These are phyloP conservation scores for Villa cingulata DNA, from an alignment of 2,888 invertebrate genomes.

Conservation along the genomic window DNA sequence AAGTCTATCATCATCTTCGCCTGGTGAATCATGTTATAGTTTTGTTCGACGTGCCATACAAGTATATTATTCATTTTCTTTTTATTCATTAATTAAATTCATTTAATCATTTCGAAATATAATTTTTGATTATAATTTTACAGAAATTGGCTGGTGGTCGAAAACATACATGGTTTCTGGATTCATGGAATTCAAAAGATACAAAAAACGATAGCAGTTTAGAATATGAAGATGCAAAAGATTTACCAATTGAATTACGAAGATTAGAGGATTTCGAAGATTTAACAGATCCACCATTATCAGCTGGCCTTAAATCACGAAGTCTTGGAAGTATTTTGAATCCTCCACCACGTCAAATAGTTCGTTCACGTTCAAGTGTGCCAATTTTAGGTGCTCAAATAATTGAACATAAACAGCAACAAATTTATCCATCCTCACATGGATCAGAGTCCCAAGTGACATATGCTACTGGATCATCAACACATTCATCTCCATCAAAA, in stretches of 20 bases:
- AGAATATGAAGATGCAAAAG: conserved; percentile 51
- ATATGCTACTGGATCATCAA: conserved; percentile 11
- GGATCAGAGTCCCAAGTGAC: conserved; percentile 4
- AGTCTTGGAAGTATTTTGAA: conserved; percentile 73
- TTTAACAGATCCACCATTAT: conserved; percentile 43
- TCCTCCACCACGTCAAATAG: conserved; percentile 54
- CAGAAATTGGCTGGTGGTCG: conserved; percentile 66
- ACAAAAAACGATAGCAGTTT: conserved; percentile 44
- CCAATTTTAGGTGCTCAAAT: conserved; percentile 45
- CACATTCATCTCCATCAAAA: background rate
- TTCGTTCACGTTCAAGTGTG: conserved; percentile 62
- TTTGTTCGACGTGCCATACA: conserved; percentile 78
- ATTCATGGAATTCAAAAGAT: conserved; percentile 55
- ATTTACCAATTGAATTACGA: conserved; percentile 77
- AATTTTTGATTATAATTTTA: conserved; percentile 4
- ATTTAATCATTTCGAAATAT: background rate
- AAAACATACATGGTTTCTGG: conserved; percentile 62
- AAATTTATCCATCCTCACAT: conserved; percentile 29
- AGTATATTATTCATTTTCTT: conserved; percentile 30
- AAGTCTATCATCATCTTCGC: conserved; percentile 64
- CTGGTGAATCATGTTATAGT: conserved; percentile 88
- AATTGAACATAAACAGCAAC: conserved; percentile 13
- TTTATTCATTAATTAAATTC: background rate
- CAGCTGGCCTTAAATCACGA: conserved; percentile 60
- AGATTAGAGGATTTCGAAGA: conserved; percentile 55